phyloP scores from a whole-genome alignment of 2,888 invertebrate genomes.

The Caenorhabditis sinica region DNA sequence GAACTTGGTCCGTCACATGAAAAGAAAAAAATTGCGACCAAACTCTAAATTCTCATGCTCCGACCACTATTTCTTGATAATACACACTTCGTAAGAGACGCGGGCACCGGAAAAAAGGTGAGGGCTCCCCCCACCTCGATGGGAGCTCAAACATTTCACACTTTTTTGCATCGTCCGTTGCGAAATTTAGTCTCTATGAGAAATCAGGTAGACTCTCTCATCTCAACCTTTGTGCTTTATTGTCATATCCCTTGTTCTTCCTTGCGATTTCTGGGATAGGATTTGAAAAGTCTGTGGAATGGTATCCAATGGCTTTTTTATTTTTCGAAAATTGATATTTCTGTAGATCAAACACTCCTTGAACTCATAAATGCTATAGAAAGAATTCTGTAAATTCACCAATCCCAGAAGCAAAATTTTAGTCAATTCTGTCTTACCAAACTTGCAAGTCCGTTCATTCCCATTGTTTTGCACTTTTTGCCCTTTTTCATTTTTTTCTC shows the following conservation, averaged over 20 bases:
- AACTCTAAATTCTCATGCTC: constrained; percentile 63
- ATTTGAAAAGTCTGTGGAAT: too few relatives aligned
- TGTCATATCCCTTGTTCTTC: constrained; percentile 10
- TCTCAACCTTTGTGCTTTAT: constrained; percentile 9
- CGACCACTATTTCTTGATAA: constrained; percentile 65
- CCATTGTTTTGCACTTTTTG: too few relatives aligned
- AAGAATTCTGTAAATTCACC: too few relatives aligned
- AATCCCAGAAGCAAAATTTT: too few relatives aligned
- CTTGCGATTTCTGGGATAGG: neutral
- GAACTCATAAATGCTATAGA: too few relatives aligned
- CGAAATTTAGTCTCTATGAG: constrained; percentile 58
- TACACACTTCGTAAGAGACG: constrained; percentile 61
- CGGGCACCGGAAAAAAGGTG: constrained; percentile 67
- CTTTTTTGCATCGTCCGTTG: constrained; percentile 64
- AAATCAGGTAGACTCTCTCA: constrained; percentile 49
- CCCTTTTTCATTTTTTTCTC: too few relatives aligned
- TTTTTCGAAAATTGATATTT: neutral
- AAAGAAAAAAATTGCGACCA: constrained; percentile 64
- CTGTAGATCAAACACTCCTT: too few relatives aligned
- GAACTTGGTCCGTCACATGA: constrained; percentile 29
- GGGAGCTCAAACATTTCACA: constrained; percentile 66
- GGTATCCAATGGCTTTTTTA: neutral
- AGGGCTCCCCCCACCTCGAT: constrained; percentile 56
- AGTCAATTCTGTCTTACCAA: too few relatives aligned
- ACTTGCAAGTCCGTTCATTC: too few relatives aligned